Conservation (phyloP, 2,888 invertebrate genomes). For the Liopterus haemorrhoidalis region DNA sequence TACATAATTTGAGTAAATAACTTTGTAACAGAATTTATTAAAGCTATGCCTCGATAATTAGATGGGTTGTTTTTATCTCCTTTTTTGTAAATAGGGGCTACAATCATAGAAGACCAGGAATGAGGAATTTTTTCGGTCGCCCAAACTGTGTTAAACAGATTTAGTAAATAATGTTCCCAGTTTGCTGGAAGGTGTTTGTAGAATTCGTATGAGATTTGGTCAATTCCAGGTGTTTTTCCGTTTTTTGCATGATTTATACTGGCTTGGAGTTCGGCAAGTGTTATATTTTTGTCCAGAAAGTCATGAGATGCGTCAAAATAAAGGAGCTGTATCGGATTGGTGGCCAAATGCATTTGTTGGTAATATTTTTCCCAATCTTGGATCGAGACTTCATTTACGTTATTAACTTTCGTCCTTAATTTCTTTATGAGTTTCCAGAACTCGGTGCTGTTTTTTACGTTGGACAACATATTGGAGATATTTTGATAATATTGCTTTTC, state of each 20-base stretch:
- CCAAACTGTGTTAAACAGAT: slow-evolving; percentile 5
- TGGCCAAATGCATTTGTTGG: no score
- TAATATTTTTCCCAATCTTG: no score
- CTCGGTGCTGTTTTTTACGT: no score
- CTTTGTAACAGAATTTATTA: slow-evolving; percentile 2
- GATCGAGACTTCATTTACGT: no score
- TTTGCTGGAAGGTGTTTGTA: slow-evolving; percentile 1
- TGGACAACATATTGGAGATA: no score
- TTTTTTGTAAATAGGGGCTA: neutral
- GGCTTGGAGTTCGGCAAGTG: slow-evolving; percentile 6
- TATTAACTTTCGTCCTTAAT: no score
- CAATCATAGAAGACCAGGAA: neutral
- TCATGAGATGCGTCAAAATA: no score
- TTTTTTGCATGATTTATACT: neutral
- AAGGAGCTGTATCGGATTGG: no score
- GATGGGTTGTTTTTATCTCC: neutral
- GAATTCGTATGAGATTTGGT: slow-evolving; percentile 5
- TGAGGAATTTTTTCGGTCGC: neutral
- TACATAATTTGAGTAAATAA: slow-evolving; percentile 5
- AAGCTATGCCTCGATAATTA: slow-evolving; percentile 1
- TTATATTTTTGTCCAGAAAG: slow-evolving; percentile 2
- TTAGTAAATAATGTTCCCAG: slow-evolving; percentile 5
- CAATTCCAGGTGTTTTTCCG: slow-evolving; percentile 4
- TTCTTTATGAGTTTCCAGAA: no score
- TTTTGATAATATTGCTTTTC: no score